These are phyloP conservation scores for Mormyrus iriodes DNA, from an alignment of 2,113 vertebrate species.

Conservation along the genomic window DNA sequence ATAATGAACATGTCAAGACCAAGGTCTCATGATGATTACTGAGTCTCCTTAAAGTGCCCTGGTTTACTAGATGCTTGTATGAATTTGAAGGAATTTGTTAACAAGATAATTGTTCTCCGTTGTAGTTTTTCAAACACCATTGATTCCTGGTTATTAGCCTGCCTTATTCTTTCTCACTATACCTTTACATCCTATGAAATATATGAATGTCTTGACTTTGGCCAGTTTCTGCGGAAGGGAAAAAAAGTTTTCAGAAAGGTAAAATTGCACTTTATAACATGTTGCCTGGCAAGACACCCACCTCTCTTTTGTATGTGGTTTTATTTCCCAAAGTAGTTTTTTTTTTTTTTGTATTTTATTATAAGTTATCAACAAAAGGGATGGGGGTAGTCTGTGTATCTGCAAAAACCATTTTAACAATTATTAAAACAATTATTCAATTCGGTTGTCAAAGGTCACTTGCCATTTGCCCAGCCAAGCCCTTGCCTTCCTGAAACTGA, in stretches of 20 bases:
- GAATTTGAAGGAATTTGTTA: constrained; percentile 29
- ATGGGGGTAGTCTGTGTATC: constrained; percentile 38
- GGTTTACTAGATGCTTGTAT: constrained; percentile 13
- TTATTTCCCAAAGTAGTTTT: constrained; percentile 40
- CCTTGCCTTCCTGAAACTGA: constrained; percentile 51
- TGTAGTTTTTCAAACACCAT: constrained; percentile 18
- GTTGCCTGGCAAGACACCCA: constrained; percentile 38
- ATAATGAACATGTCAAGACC: constrained; percentile 25
- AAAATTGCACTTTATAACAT: constrained; percentile 51
- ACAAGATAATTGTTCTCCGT: constrained; percentile 28
- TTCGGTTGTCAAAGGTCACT: constrained; percentile 46
- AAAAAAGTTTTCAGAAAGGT: constrained; percentile 25
- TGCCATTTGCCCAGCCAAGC: constrained; percentile 45
- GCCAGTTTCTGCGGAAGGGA: constrained; percentile 30
- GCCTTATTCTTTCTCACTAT: constrained; percentile 45
- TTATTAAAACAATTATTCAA: constrained; percentile 35
- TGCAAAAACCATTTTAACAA: constrained; percentile 38
- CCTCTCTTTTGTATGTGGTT: constrained; percentile 39
- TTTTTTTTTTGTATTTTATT: constrained; percentile 35
- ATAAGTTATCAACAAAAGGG: constrained; percentile 36
- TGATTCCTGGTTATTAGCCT: constrained; percentile 31
- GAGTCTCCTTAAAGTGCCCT: background rate
- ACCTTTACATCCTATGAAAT: constrained; percentile 34
- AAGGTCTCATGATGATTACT: constrained; percentile 19
- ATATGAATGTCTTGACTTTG: constrained; percentile 30